Evolutionary conservation across 2,888 invertebrate genomes (phyloP).

Genomic region (Trimorus sp.): DNA sequence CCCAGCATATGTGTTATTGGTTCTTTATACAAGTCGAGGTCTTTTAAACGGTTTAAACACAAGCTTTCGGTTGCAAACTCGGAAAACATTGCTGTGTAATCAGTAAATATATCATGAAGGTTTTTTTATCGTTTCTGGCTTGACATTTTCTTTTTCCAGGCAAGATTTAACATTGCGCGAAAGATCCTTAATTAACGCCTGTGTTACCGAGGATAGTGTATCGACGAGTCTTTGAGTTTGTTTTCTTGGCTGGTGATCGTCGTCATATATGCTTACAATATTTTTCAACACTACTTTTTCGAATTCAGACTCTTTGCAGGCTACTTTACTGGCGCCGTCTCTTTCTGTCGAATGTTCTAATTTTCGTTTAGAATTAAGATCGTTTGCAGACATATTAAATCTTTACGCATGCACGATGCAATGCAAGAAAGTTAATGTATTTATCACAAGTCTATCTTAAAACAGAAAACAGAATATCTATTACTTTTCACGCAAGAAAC

Average conservation of each 20-base stretch:
- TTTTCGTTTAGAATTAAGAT: background rate
- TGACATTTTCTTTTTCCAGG: background rate
- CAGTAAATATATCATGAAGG: background rate
- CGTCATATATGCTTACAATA: slow-evolving; percentile 3
- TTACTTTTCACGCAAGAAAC: background rate
- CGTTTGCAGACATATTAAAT: slow-evolving; percentile 6
- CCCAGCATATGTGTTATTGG: slow-evolving; percentile 11
- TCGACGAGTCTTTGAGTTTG: background rate
- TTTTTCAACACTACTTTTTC: slow-evolving; percentile 2
- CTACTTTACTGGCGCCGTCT: background rate
- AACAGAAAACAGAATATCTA: too few relatives aligned
- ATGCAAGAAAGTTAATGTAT: too few relatives aligned
- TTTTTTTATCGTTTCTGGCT: background rate
- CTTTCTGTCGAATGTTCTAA: background rate
- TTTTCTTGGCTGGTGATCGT: background rate
- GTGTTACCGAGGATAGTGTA: background rate
- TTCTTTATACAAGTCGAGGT: background rate
- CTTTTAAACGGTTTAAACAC: slow-evolving; percentile 12
- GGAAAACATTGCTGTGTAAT: background rate
- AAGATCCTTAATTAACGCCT: background rate
- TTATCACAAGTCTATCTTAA: too few relatives aligned
- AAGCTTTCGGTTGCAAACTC: slow-evolving; percentile 2
- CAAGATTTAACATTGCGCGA: background rate
- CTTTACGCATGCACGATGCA: too few relatives aligned
- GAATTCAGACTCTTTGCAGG: background rate